Conservation (phyloP, 2,888 invertebrate species). For the Drosophila paranaensis region DNA sequence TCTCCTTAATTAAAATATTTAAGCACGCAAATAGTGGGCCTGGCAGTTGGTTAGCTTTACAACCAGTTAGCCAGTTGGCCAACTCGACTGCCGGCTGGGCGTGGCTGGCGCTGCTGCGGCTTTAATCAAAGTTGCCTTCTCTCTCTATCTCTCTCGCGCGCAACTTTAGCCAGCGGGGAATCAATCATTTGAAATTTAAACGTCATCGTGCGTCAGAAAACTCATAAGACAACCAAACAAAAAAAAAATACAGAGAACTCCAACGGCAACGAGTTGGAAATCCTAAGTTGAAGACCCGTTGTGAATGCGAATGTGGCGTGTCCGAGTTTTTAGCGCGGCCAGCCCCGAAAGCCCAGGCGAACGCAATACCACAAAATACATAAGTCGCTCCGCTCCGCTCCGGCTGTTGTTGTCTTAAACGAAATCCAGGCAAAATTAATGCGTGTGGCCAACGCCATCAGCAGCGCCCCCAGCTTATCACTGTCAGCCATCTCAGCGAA, state of each 20-base stretch:
- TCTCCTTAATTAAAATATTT: conserved; percentile 74
- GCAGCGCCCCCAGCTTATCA: conserved; percentile 75
- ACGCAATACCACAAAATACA: conserved; percentile 67
- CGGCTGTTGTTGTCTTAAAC: conserved; percentile 56
- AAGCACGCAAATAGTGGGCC: conserved; percentile 75
- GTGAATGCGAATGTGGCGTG: conserved; percentile 77
- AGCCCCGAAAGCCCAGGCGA: conserved; percentile 54
- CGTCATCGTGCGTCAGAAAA: conserved; percentile 80
- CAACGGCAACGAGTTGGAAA: conserved; percentile 25
- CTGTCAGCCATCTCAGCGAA: conserved; percentile 60
- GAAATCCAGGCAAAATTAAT: conserved; percentile 76
- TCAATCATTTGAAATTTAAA: conserved; percentile 80
- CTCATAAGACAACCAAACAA: conserved; percentile 76
- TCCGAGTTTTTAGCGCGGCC: conserved; percentile 74
- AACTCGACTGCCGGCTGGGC: conserved; percentile 55
- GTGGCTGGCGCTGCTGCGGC: conserved; percentile 69
- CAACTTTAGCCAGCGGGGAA: conserved; percentile 71
- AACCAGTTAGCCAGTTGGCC: conserved; percentile 59
- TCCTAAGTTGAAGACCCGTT: conserved; percentile 62
- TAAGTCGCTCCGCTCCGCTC: conserved; percentile 53
- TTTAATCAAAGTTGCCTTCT: conserved; percentile 71
- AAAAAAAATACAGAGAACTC: conserved; percentile 13
- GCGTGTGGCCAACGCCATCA: conserved; percentile 78
- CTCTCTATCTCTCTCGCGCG: background rate
- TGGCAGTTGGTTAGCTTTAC: conserved; percentile 59